Evolutionary conservation across 2,888 invertebrate species (phyloP), one percentile per base, ranked within the genome.

Genomic region (Embidobia sp.): DNA sequence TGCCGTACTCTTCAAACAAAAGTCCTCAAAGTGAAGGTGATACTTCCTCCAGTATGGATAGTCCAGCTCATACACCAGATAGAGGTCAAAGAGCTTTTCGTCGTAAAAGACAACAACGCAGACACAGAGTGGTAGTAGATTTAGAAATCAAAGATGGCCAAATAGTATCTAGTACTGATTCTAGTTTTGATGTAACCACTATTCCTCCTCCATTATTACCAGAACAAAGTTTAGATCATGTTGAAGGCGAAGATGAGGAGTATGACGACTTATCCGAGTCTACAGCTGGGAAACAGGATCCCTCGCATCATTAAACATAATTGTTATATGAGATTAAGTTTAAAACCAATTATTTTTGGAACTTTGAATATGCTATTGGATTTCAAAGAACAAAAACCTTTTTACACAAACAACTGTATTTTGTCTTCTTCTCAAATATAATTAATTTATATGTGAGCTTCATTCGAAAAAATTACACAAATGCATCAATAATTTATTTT

Each of bases 141-240:
- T 80, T 90, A 18, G 89, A 90, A 76, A 85, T 90, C 0, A 87
- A 90, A 64, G 88, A 90, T 59, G 89, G 89, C 1, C 90, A 88
- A 33, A 88, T 90, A 26, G 84, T 90, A 0, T 89, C 89, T 1
- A 90, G 93, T 64, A 93, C 93, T n/a, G 95, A 95, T 80, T 93
- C 93, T 64, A 92, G 93, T 85, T 94, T 95, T 85, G 95, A 95
- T 84, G 93, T 95, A 13, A 92, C 94, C 27, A 93, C 93, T 18
- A 92, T 95, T 83, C 95, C 95, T n/a, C 95, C 95, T 57, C 95
- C 95, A 57, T 90, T 94, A 79, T 92, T 95, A 84, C 92, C 93
- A 59, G 95, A 95, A 31, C 82, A 80, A 10, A 85, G 85, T 18
- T 81, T 83, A 48, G 80, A 85, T 55, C 79, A 85, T 53, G 94